These are phyloP conservation scores for Pocillopora meandrina DNA, from an alignment of 92 coral and sea anemone species.

Conservation along the genomic window DNA sequence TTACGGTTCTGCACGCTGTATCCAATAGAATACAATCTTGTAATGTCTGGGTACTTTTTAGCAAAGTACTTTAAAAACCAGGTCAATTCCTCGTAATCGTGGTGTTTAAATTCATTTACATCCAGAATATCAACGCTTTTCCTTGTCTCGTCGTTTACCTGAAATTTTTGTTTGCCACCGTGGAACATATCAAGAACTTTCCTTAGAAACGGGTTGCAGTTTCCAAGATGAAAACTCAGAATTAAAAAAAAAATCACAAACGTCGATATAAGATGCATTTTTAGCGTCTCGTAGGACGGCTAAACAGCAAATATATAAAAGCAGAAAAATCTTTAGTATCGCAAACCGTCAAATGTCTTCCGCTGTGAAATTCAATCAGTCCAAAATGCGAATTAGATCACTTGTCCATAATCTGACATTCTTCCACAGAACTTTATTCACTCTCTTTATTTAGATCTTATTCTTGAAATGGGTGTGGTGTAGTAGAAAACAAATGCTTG, in stretches of 20 bases:
- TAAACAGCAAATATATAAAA: neutral
- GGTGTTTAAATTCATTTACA: constrained; percentile 78
- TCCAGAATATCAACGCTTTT: constrained; percentile 60
- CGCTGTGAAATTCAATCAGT: constrained; percentile 18
- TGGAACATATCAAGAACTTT: constrained; percentile 30
- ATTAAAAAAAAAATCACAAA: neutral
- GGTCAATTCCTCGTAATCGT: constrained; percentile 88
- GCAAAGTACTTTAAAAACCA: constrained; percentile 97
- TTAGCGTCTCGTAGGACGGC: neutral
- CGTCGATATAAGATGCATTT: neutral
- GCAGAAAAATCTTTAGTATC: neutral
- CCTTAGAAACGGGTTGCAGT: constrained; percentile 19
- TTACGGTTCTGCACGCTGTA: constrained; percentile 97
- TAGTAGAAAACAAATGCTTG: neutral
- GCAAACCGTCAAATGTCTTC: neutral
- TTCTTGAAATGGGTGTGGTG: constrained; percentile 21
- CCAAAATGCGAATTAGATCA: constrained; percentile 29
- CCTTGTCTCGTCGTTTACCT: constrained; percentile 17
- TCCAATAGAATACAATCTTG: constrained; percentile 88
- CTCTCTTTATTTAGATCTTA: constrained; percentile 30
- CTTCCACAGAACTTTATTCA: neutral
- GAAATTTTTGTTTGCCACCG: neutral
- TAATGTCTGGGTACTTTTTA: constrained; percentile 74
- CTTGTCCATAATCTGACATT: constrained; percentile 14
- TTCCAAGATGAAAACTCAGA: constrained; percentile 10